phyloP scores from a whole-genome alignment of 2,113 vertebrate species.

The Stigmatopora nigra region DNA sequence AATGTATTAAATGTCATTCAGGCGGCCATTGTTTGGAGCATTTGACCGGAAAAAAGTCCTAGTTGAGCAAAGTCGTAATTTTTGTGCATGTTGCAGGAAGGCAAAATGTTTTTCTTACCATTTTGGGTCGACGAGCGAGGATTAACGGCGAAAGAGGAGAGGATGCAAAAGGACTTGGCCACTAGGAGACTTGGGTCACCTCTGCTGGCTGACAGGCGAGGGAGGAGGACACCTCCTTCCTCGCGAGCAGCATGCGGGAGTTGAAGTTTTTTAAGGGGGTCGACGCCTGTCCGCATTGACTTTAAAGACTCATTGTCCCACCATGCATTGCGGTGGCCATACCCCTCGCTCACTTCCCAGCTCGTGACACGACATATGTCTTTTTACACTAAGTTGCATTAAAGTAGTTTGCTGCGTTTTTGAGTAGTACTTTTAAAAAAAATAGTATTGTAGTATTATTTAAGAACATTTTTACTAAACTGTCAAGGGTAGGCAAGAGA shows the following conservation, averaged over 20 bases:
- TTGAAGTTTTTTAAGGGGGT: not conserved
- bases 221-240: not conserved
- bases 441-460: too few species aligned
- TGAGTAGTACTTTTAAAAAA: too few species aligned
- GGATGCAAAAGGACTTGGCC: not conserved
- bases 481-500: too few species aligned
- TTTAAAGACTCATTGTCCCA: not conserved
- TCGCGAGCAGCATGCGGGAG: not conserved
- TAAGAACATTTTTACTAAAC: too few species aligned
- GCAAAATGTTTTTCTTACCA: constrained; percentile 3
- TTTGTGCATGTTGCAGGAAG: not conserved
- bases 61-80: not conserved
- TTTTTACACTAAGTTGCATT: too few species aligned
- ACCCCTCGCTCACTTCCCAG: not conserved
- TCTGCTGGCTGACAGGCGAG: not conserved
- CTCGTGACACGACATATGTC: not conserved
- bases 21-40: not conserved
- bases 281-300: not conserved
- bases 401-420: too few species aligned
- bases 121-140: not conserved
- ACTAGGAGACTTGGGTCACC: constrained; percentile 4
- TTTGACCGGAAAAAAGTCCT: not conserved
- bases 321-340: not conserved
- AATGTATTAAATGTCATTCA: not conserved
- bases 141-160: not conserved